phyloP scores from a whole-genome alignment of 2,113 vertebrate genomes.

The Ptilonorhynchus violaceus region DNA sequence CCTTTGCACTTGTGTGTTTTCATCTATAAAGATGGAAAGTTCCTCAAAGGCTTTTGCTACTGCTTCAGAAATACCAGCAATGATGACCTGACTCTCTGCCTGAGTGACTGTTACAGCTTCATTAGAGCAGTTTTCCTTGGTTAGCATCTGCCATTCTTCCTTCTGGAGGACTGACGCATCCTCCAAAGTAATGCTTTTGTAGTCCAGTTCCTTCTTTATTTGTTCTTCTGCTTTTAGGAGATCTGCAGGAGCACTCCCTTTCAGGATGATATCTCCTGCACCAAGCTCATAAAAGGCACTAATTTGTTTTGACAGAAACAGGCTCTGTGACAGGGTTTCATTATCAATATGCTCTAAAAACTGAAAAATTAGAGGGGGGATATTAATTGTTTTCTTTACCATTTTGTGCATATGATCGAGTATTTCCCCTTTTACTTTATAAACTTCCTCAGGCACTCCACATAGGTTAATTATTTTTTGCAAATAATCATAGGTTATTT shows the following conservation, averaged over 20 bases:
- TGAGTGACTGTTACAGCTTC: conserved; percentile 52
- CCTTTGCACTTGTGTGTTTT: conserved; percentile 71
- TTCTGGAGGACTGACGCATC: conserved; percentile 66
- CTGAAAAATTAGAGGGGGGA: conserved; percentile 65
- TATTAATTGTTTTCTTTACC: conserved; percentile 48
- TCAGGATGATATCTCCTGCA: conserved; percentile 51
- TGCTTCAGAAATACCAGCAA: conserved; percentile 71
- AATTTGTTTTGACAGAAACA: conserved; percentile 77
- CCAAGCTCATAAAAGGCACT: conserved; percentile 72
- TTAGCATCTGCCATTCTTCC: conserved; percentile 72
- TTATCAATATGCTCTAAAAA: conserved; percentile 72
- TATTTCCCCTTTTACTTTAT: conserved; percentile 70
- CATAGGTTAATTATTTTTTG: conserved; percentile 56
- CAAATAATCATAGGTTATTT: conserved; percentile 45
- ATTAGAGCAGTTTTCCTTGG: conserved; percentile 5
- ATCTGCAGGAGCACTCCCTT: conserved; percentile 37
- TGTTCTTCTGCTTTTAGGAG: conserved; percentile 73
- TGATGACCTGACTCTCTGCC: conserved; percentile 54
- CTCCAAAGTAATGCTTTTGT: conserved; percentile 68
- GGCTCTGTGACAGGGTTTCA: conserved; percentile 69
- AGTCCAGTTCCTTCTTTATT: conserved; percentile 61
- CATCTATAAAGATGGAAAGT: conserved; percentile 72
- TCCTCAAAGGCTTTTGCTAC: conserved; percentile 51
- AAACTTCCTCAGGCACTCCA: conserved; percentile 78
- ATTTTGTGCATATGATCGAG: conserved; percentile 52